These are phyloP conservation scores for Oceanodroma leucorhoa DNA, from an alignment of 2,797 vertebrate genomes.

Conservation along the genomic window DNA sequence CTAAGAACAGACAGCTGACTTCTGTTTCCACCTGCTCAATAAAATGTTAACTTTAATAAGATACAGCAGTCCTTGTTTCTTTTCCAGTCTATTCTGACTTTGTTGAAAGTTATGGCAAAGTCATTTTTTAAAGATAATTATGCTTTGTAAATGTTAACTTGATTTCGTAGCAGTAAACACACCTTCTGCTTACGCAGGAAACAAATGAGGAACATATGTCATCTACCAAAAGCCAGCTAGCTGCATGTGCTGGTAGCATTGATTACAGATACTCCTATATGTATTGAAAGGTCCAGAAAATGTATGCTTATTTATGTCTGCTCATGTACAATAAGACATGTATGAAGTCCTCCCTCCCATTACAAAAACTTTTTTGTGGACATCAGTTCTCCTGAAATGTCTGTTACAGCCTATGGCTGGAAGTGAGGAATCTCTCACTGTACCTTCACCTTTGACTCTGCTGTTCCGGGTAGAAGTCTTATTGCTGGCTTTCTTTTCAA, in stretches of 20 bases:
- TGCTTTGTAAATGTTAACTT: conserved; percentile 34
- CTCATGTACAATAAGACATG: rapidly evolving
- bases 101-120: conserved; percentile 61
- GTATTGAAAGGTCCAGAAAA: neutral
- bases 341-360: neutral
- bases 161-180: conserved; percentile 55
- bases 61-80: conserved; percentile 52
- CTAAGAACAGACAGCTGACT: conserved; percentile 28
- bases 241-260: neutral
- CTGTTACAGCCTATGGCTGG: neutral
- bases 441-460: neutral
- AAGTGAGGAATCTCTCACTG: neutral
- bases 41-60: conserved; percentile 32
- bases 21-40: conserved; percentile 52
- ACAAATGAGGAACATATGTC: conserved; percentile 56
- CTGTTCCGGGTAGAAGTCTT: neutral
- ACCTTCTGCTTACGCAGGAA: conserved; percentile 46
- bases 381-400: neutral
- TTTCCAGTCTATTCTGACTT: conserved; percentile 50
- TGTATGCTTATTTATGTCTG: neutral
- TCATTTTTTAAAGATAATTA: conserved; percentile 58
- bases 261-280: conserved; percentile 20
- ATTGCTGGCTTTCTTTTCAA: neutral
- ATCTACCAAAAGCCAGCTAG: conserved; percentile 33
- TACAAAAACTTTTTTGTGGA: neutral